Evolutionary conservation across 2,888 invertebrate genomes (phyloP), one percentile per base, ranked within the genome.

Genomic region (Meandrusa payeni): DNA sequence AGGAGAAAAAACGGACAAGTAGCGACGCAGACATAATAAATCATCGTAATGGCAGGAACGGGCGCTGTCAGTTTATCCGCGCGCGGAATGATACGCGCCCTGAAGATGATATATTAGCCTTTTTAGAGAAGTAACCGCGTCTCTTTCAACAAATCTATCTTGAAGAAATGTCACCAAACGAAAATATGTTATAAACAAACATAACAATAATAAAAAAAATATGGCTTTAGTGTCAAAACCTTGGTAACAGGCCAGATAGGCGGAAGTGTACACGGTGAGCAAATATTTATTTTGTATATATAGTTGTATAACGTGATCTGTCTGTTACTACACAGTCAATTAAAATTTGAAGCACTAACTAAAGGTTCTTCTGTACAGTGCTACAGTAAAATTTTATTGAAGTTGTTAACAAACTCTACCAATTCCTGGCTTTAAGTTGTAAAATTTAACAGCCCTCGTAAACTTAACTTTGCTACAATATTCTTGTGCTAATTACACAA

Each of bases 51-150:
- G 17, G 10, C 17, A n/a, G 15, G 6, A 19, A 17, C n/a, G 9
- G 7, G 9, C 5, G n/a, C 26, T 2, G 9, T 6, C 6, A 17
- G 10, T 17, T 26, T 9, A 36, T 23, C 13, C 26, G n/a, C 7
- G 4, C 29, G 7, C 7, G 7, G 12, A 13, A 28, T 28, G 13
- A 28, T 13, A 13, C 10, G 9, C 15, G 10, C 4, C 26, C 10
- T 26, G 19, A 36, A 11, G 17, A 37, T 37, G 37, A 37, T 37
- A 4, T 27, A 37, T 27, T 37, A 26, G 26, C 7, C 26, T 27
- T 36, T 27, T 12, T 27, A 12, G 0, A 27, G 31, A 31, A 2
- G 2, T 17, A n/a, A n/a, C n/a, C n/a, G n/a, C n/a, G n/a, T n/a
- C n/a, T n/a, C n/a, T n/a, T n/a, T n/a, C n/a, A n/a, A n/a, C 17